These are phyloP conservation scores for Orthonevra nobilis DNA, from an alignment of 2,888 invertebrate species.

Conservation along the genomic window DNA sequence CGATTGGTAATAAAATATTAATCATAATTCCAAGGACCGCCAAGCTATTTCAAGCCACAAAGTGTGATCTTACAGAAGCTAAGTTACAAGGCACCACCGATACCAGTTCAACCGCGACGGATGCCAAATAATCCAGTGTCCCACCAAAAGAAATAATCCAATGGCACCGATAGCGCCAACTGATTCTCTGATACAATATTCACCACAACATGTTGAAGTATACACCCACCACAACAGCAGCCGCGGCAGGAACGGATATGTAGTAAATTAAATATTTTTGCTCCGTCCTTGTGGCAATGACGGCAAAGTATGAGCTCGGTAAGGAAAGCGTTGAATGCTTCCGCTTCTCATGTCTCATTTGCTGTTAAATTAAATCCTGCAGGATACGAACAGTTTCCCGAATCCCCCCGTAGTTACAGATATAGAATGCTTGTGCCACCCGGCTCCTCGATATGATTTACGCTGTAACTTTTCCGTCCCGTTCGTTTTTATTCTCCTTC, in stretches of 20 bases:
- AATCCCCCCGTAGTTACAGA: constrained; percentile 37
- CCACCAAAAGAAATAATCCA: not conserved
- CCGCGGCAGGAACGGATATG: too few species aligned
- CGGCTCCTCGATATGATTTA: too few species aligned
- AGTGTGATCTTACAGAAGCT: not conserved
- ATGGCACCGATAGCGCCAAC: not conserved
- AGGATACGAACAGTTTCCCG: constrained; percentile 49
- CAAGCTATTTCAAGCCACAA: not conserved
- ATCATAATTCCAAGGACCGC: not conserved
- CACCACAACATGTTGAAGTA: not conserved
- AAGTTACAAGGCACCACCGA: not conserved
- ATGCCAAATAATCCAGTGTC: not conserved
- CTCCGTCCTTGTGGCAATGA: too few species aligned
- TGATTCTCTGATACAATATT: constrained; percentile 1
- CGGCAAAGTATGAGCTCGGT: too few species aligned
- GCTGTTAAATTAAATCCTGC: constrained; percentile 52
- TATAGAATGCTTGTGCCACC: too few species aligned
- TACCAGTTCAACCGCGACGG: not conserved
- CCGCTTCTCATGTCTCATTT: constrained; percentile 52
- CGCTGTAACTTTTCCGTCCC: too few species aligned
- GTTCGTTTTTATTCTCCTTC: too few species aligned
- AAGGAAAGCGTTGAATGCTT: too few species aligned
- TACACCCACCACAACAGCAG: too few species aligned
- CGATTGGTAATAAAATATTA: not conserved
- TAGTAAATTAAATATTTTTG: too few species aligned